Base-by-base conservation (phyloP, 2,888 invertebrate species). In the Dyspetes luteomarginatus region DNA sequence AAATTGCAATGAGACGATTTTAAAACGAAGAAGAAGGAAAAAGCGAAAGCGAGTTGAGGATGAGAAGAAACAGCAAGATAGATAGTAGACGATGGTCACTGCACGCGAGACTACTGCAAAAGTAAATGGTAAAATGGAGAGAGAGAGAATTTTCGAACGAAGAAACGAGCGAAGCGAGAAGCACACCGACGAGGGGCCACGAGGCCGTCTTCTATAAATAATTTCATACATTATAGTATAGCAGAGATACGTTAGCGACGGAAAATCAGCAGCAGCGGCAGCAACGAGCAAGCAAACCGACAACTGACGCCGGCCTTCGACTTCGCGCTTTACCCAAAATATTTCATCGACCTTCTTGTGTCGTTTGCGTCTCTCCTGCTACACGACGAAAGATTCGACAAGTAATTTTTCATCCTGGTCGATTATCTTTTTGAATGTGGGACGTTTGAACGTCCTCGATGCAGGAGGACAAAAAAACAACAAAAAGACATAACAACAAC, bases 141-240 rank as follows among this genome's bases (percentile, higher is more conserved):
- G 43, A 68, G 83, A 76, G 71, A 26, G 62, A 56, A 30, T 36
- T 68, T 67, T 71, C 52, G 72, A 76, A 65, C 68, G 81, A 65
- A 73, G 67, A 76, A 72, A 68, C 73, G 68, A 68, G 67, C 60
- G 72, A 76, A 62, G 73, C 58, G 68, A 71, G 48, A 73, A 77
- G 74, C 36, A 36, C 60, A 52, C 41, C 72, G 56, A 64, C 68
- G 72, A 76, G 81, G 78, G 81, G 78, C 73, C 75, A 71, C 84
- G 84, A 83, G 84, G 84, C 83, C 83, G 83, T 76, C 67, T 80
- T 90, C 90, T 90, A 90, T 90, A 89, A 90, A 90, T 90, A 90
- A 87, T 87, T 86, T 85, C 82, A 86, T 84, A 83, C 86, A 84
- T 82, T 85, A 84, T 83, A 83, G 64, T 58, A 74, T 50, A 79